Percentiles rank a stretch among this genome's conserved stretches.
These are phyloP conservation scores for Anoura caudifer DNA, from an alignment of 2,113 vertebrate genomes.

Conservation along the genomic window DNA sequence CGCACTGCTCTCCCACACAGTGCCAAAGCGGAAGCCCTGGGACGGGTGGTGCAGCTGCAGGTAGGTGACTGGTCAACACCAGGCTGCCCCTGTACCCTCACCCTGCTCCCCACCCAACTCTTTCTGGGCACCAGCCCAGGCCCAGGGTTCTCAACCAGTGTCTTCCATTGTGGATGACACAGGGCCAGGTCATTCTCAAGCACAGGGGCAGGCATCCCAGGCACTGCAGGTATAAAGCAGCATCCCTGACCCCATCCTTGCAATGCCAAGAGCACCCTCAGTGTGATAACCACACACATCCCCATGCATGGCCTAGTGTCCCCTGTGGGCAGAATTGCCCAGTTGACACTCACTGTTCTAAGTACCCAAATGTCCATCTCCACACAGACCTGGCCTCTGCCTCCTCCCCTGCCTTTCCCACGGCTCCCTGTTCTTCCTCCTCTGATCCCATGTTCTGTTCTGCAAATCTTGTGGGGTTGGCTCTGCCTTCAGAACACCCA, in stretches of 20 bases:
- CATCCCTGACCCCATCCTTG: not conserved
- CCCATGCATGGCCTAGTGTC: not conserved
- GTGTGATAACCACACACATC: not conserved
- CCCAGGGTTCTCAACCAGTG: not conserved
- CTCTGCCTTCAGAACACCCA: not conserved
- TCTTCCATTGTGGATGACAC: not conserved
- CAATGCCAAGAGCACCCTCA: not conserved
- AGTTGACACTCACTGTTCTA: not conserved
- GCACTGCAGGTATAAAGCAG: not conserved
- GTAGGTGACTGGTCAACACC: not conserved
- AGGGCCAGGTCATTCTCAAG: not conserved
- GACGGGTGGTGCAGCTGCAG: constrained; percentile 91
- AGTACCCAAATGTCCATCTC: not conserved
- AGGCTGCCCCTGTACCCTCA: not conserved
- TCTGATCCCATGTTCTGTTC: not conserved
- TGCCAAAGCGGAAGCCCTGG: constrained; percentile 91
- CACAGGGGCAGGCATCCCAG: not conserved
- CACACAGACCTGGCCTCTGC: not conserved
- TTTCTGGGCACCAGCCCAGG: not conserved
- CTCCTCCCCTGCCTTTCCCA: not conserved
- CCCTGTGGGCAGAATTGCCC: not conserved
- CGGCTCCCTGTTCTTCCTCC: not conserved
- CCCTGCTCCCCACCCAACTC: not conserved
- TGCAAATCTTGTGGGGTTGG: not conserved
- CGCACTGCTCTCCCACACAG: constrained; percentile 93